Conservation (phyloP, 2,888 invertebrate species). For the Drosophila anomalata region DNA sequence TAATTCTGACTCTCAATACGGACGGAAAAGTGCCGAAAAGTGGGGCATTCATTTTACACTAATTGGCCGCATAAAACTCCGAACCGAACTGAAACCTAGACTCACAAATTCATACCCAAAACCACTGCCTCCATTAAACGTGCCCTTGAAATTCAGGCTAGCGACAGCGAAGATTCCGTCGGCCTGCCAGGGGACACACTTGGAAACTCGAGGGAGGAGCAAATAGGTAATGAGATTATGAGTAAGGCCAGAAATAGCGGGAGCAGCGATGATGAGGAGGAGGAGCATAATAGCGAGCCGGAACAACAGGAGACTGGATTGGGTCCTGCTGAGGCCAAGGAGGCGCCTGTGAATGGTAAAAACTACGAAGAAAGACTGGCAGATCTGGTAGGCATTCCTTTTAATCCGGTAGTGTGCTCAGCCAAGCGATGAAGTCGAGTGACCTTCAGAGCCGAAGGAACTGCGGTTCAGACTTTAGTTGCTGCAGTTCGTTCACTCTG, state of each 20-base stretch:
- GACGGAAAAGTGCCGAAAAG: slow-evolving; percentile 16
- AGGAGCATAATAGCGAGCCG: slow-evolving; percentile 77
- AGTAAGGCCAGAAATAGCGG: slow-evolving; percentile 56
- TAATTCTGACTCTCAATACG: slow-evolving; percentile 24
- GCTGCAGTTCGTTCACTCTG: slow-evolving; percentile 21
- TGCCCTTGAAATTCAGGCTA: slow-evolving; percentile 80
- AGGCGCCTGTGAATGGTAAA: slow-evolving; percentile 65
- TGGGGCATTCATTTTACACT: slow-evolving; percentile 12
- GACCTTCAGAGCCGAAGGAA: slow-evolving; percentile 13
- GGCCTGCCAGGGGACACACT: slow-evolving; percentile 52
- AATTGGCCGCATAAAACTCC: slow-evolving; percentile 53
- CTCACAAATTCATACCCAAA: slow-evolving; percentile 40
- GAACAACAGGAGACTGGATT: neutral
- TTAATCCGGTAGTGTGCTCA: slow-evolving; percentile 43
- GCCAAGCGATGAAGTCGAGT: slow-evolving; percentile 56
- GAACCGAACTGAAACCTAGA: slow-evolving; percentile 23
- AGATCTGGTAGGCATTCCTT: slow-evolving; percentile 78
- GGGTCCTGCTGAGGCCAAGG: slow-evolving; percentile 16
- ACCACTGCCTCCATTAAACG: slow-evolving; percentile 53
- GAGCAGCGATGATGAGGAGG: slow-evolving; percentile 83
- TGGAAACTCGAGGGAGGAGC: slow-evolving; percentile 71
- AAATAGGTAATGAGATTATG: slow-evolving; percentile 72
- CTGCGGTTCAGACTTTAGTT: neutral
- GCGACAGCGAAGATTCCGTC: slow-evolving; percentile 80
- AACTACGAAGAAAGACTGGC: slow-evolving; percentile 81